Base-by-base conservation (phyloP, 92 coral and sea anemone genomes). In the Phenganax subtilis region DNA sequence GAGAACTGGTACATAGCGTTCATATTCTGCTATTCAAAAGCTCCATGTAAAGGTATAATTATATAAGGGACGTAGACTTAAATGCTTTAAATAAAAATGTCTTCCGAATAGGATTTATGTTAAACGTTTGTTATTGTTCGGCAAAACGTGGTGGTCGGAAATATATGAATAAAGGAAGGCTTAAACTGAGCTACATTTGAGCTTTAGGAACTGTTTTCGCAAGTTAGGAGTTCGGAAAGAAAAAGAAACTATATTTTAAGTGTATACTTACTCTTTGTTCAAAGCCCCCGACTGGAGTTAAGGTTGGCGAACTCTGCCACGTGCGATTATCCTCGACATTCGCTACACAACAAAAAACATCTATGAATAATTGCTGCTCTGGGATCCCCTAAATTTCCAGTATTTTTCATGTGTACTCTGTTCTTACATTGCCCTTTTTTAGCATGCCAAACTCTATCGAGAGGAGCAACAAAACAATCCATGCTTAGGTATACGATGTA, bases 301-400 rank as follows among this genome's bases (percentile, higher is more conserved):
- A 72, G 29, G 83, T 75, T 9, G 67, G 81, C 73, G 88, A 90
- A 58, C 80, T 87, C 76, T 90, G 97, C 98, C 98, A 94, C 97
- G 98, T 94, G 98, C 97, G 90, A 71, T 86, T 71, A 75, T 94
- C 97, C 25, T 91, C 98, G 61, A 94, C 82, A 87, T 92, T 84
- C 75, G 97, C 98, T 94, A 88, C 2, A 71, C 25, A 15, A 12
- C 44, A 47, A 27, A 11, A 71, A 53, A 75, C 12, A 47, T 44
- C 25, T 51, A 47, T 69, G 51, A 69, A 29, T 69, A 6, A 25
- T 65, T 11, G 74, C 74, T 17, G 16, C 10, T 14, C 27, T 65
- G 27, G 71, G 71, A 65, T 10, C 27, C 27, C 30, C 11, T 8
- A 69, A 25, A 12, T 69, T 69, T 51, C n/a, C 51, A 69, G 53